These are phyloP conservation scores for Cyanocitta stelleri DNA, from an alignment of 2,113 vertebrate genomes.

Conservation along the genomic window DNA sequence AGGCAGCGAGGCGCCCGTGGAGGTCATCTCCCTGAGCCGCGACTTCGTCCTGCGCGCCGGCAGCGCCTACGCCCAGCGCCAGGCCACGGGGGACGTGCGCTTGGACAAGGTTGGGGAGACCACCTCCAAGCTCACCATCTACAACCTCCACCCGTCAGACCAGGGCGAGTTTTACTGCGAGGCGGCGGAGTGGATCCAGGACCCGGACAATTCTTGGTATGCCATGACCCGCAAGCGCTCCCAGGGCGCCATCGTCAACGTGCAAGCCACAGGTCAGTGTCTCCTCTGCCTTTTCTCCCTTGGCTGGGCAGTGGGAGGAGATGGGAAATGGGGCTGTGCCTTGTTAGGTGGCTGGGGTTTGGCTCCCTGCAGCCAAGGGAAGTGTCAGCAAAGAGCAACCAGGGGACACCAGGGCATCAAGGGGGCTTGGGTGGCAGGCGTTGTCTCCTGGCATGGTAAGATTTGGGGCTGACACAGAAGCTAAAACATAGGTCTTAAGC, in stretches of 20 bases:
- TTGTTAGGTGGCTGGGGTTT: neutral
- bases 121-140: slow-evolving; percentile 88
- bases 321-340: neutral
- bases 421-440: neutral
- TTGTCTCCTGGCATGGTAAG: rapidly evolving
- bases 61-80: slow-evolving; percentile 82
- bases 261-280: slow-evolving; percentile 89
- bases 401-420: neutral
- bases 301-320: neutral
- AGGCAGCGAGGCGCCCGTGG: slow-evolving; percentile 74
- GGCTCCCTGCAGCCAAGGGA: neutral
- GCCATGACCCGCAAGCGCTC: slow-evolving; percentile 94
- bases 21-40: slow-evolving; percentile 86
- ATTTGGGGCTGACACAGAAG: neutral
- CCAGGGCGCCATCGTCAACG: slow-evolving; percentile 82
- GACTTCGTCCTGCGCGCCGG: slow-evolving; percentile 88
- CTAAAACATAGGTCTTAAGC: neutral
- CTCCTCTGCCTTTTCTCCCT: neutral
- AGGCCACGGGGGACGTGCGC: slow-evolving; percentile 86
- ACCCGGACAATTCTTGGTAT: slow-evolving; percentile 88
- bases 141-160: slow-evolving; percentile 88
- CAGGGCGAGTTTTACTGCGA: slow-evolving; percentile 94
- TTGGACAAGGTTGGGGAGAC: slow-evolving; percentile 88
- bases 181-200: slow-evolving; percentile 94
- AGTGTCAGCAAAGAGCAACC: neutral